Conservation (phyloP, 1,140 invertebrate genomes). For the Drosophila bocqueti region DNA sequence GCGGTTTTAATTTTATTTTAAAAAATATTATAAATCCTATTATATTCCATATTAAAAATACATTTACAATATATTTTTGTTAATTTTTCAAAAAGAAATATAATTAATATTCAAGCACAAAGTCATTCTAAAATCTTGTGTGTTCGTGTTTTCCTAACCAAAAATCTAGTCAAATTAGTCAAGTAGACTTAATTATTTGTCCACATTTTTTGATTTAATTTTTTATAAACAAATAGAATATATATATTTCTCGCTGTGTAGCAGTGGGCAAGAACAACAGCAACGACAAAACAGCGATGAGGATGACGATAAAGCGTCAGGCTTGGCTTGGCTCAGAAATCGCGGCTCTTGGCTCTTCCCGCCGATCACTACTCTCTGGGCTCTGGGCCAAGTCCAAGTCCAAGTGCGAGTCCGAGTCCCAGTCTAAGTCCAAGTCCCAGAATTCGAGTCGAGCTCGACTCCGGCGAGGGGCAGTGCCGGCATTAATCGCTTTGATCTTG, state of each 20-base stretch:
- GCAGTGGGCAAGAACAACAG: conserved; percentile 25
- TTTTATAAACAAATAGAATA: background rate
- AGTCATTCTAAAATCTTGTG: background rate
- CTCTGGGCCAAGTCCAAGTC: conserved; percentile 23
- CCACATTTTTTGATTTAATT: background rate
- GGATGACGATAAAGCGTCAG: conserved; percentile 60
- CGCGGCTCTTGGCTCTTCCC: conserved; percentile 2
- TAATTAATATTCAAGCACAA: background rate
- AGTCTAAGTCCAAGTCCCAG: conserved; percentile 7
- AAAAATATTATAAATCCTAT: background rate
- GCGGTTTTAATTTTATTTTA: background rate
- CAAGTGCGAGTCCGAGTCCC: conserved; percentile 2
- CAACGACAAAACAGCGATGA: conserved; percentile 28
- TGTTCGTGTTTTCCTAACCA: background rate
- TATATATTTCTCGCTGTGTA: conserved; percentile 10
- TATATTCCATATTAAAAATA: too few species aligned
- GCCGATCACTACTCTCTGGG: background rate
- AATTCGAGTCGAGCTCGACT: conserved; percentile 12
- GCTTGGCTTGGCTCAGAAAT: conserved; percentile 24
- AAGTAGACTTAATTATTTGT: background rate
- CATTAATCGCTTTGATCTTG: conserved; percentile 85
- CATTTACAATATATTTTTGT: too few species aligned
- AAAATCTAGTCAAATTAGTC: background rate
- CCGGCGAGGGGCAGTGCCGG: conserved; percentile 46
- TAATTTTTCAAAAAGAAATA: too few species aligned